These are phyloP conservation scores for Drosophila paracracens DNA, from an alignment of 2,888 invertebrate species.

Conservation along the genomic window DNA sequence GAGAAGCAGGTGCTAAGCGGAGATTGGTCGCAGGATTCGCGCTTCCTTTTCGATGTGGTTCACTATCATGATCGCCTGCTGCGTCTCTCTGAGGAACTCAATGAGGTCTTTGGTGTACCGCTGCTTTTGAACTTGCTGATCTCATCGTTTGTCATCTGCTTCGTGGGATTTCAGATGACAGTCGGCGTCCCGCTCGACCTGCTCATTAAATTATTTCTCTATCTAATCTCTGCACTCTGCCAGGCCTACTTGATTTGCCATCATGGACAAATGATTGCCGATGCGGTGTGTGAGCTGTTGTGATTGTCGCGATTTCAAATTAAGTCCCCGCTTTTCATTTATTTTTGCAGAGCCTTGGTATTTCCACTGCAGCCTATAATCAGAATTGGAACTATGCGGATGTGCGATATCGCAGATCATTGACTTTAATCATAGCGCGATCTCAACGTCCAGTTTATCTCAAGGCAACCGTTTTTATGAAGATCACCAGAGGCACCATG, in stretches of 20 bases:
- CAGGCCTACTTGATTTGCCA: conserved; percentile 80
- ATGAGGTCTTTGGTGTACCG: conserved; percentile 80
- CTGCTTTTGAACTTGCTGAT: conserved; percentile 79
- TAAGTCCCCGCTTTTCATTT: not conserved
- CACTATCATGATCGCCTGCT: conserved; percentile 71
- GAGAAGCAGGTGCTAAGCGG: conserved; percentile 27
- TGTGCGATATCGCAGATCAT: conserved; percentile 66
- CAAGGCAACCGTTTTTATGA: conserved; percentile 74
- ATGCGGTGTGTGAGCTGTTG: conserved; percentile 61
- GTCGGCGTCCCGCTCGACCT: conserved; percentile 63
- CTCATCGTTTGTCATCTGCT: conserved; percentile 82
- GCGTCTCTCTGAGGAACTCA: conserved; percentile 64
- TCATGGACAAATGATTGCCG: conserved; percentile 73
- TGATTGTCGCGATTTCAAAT: not conserved
- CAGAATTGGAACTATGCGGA: conserved; percentile 78
- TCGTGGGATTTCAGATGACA: conserved; percentile 82
- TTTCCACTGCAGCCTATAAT: conserved; percentile 69
- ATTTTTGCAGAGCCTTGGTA: conserved; percentile 55
- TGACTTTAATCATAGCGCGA: conserved; percentile 72
- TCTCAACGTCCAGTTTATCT: conserved; percentile 72
- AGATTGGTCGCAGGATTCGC: conserved; percentile 46
- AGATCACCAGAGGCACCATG: conserved; percentile 72
- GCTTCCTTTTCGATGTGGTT: conserved; percentile 55
- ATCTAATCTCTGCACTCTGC: conserved; percentile 67
- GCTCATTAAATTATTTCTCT: conserved; percentile 74